Evolutionary conservation across 1,140 invertebrate genomes (phyloP).

Genomic region (Brachionus sp.): DNA sequence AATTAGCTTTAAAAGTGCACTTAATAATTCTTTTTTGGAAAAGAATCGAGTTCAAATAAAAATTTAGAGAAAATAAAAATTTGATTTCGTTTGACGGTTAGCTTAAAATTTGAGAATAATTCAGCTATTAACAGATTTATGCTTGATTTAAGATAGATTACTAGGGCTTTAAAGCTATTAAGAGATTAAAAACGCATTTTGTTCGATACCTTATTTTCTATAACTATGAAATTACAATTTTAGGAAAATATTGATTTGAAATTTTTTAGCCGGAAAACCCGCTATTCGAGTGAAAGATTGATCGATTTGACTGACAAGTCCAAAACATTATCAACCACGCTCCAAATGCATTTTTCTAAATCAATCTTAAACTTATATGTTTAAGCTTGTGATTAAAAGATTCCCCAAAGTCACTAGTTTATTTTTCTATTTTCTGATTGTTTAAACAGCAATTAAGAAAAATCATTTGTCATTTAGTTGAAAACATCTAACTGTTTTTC

Average conservation of each 20-base stretch:
- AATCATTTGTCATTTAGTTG: conserved; percentile 20
- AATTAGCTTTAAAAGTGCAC: not conserved
- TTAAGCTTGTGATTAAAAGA: not conserved
- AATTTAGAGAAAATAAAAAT: not conserved
- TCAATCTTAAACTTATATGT: conserved; percentile 8
- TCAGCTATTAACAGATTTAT: conserved; percentile 14
- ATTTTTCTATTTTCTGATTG: not conserved
- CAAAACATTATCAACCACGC: conserved; percentile 6
- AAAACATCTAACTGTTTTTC: not conserved
- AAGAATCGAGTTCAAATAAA: not conserved
- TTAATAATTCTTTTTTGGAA: not conserved
- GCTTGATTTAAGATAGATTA: conserved; percentile 31
- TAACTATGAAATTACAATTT: not conserved
- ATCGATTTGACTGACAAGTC: conserved; percentile 12
- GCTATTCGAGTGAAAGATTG: not conserved
- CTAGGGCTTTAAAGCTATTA: conserved; percentile 14
- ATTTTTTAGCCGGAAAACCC: not conserved
- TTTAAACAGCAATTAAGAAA: conserved; percentile 27
- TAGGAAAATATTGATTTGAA: not conserved
- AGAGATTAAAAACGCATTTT: conserved; percentile 17
- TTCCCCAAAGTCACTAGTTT: not conserved
- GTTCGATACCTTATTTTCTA: not conserved
- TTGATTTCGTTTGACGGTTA: not conserved
- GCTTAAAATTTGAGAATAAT: not conserved
- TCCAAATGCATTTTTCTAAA: conserved; percentile 4